Percentiles rank a stretch among this genome's conserved stretches.
Evolutionary conservation across 2,888 invertebrate species (phyloP).

Genomic region (Apodemia zela): DNA sequence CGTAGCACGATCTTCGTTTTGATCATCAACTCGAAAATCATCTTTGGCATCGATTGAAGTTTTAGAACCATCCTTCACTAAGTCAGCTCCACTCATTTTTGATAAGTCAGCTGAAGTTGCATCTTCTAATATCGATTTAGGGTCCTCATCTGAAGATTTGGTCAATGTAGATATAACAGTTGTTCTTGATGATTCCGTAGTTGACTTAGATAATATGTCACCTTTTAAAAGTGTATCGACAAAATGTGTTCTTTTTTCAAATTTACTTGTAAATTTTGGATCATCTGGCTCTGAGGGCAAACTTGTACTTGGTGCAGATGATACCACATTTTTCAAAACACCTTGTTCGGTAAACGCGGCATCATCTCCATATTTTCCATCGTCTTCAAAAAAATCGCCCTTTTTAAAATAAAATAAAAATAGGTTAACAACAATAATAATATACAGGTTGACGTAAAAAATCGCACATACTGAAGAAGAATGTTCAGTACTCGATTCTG

Average conservation of each 20-base stretch:
- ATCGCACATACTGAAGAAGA: too few relatives aligned
- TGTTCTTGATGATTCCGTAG: constrained; percentile 72
- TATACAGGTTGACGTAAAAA: too few relatives aligned
- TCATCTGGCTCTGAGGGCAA: constrained; percentile 37
- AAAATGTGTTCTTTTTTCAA: constrained; percentile 52
- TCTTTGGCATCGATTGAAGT: constrained; percentile 66
- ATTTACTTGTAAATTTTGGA: constrained; percentile 43
- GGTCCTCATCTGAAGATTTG: constrained; percentile 72
- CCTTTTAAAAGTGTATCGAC: constrained; percentile 54
- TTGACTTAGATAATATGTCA: constrained; percentile 68
- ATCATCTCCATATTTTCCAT: constrained; percentile 49
- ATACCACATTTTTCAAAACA: constrained; percentile 37
- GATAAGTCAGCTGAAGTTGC: constrained; percentile 72
- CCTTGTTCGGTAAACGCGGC: constrained; percentile 35
- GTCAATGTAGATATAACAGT: constrained; percentile 69
- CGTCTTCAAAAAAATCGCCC: constrained; percentile 63
- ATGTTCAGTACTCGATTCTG: too few relatives aligned
- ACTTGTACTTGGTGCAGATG: constrained; percentile 42
- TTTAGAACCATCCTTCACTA: constrained; percentile 68
- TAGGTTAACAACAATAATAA: neutral
- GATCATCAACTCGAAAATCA: constrained; percentile 59
- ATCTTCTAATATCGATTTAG: constrained; percentile 68
- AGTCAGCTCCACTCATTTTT: constrained; percentile 69
- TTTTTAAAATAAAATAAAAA: constrained; percentile 35
- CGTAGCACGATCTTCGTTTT: constrained; percentile 60